Percentiles rank a stretch among this genome's conserved stretches.
These are phyloP conservation scores for Clarias pachynema DNA, from an alignment of 2,797 vertebrate genomes.

Conservation along the genomic window DNA sequence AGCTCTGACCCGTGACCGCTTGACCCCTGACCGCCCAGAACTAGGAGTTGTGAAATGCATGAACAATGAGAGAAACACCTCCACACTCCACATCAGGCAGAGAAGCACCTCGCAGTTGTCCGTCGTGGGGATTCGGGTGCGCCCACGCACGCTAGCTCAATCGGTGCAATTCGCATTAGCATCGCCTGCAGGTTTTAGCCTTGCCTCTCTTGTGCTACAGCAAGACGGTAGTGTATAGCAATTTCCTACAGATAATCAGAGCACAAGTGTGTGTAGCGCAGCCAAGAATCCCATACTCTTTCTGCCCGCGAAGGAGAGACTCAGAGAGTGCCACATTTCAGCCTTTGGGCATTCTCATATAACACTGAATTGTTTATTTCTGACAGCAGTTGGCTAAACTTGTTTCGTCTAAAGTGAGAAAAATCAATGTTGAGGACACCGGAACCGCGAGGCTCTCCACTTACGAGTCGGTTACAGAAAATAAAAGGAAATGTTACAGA, in stretches of 20 bases:
- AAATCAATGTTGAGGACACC: conserved; percentile 35
- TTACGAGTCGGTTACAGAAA: conserved; percentile 18
- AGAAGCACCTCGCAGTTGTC: background rate
- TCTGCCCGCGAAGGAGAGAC: background rate
- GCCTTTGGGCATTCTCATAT: conserved; percentile 25
- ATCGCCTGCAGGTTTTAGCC: conserved; percentile 48
- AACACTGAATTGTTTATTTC: conserved; percentile 33
- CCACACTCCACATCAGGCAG: conserved; percentile 28
- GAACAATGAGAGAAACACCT: conserved; percentile 6
- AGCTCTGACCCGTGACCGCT: conserved; percentile 7
- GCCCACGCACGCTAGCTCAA: conserved; percentile 50
- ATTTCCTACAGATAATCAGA: conserved; percentile 19
- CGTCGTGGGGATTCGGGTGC: conserved; percentile 31
- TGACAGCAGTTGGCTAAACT: conserved; percentile 41
- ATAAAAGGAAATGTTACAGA: background rate
- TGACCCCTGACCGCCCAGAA: background rate
- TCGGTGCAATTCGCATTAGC: conserved; percentile 48
- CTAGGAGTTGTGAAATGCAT: background rate
- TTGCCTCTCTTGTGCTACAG: background rate
- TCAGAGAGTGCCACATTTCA: background rate
- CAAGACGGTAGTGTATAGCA: background rate
- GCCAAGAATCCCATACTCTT: conserved; percentile 12
- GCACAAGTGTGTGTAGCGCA: background rate
- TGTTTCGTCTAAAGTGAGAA: conserved; percentile 47
- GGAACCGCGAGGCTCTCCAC: background rate